These are phyloP conservation scores for Ceratina calcarata DNA, from an alignment of 1,140 invertebrate genomes.

Conservation along the genomic window DNA sequence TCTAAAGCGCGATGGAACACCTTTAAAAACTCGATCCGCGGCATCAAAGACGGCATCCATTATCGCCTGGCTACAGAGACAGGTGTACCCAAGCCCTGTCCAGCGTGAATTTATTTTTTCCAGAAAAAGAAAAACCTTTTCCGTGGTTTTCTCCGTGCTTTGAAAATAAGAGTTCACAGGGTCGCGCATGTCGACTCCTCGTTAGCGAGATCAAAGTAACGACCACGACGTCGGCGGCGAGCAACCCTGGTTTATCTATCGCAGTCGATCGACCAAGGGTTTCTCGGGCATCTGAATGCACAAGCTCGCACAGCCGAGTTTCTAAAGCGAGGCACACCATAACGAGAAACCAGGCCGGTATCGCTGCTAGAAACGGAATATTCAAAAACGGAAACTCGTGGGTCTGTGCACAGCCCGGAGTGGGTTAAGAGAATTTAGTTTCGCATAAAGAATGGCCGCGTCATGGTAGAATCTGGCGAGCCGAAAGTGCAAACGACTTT, in stretches of 20 bases:
- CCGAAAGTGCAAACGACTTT: constrained; percentile 11
- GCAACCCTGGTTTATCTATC: background rate
- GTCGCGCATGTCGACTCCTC: constrained; percentile 26
- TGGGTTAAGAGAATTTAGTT: constrained; percentile 2
- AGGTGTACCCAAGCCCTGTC: constrained; percentile 18
- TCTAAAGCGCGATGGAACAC: background rate
- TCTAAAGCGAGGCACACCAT: background rate
- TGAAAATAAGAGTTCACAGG: constrained; percentile 28
- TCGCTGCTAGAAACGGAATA: background rate
- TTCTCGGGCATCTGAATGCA: background rate
- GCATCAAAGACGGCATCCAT: constrained; percentile 19
- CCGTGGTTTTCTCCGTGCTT: background rate
- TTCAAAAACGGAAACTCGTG: background rate
- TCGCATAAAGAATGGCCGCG: background rate
- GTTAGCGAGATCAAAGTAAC: constrained; percentile 36
- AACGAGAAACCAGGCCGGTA: background rate
- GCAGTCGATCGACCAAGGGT: constrained; percentile 22
- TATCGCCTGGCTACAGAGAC: constrained; percentile 4
- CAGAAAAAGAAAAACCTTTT: background rate
- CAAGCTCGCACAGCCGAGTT: background rate
- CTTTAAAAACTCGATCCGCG: constrained; percentile 4
- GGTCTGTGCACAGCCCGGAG: too few relatives aligned
- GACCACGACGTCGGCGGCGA: background rate
- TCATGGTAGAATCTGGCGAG: background rate
- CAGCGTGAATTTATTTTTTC: background rate